Evolutionary conservation across 2,113 vertebrate species (phyloP).

Genomic region (Onychostruthus taczanowskii): DNA sequence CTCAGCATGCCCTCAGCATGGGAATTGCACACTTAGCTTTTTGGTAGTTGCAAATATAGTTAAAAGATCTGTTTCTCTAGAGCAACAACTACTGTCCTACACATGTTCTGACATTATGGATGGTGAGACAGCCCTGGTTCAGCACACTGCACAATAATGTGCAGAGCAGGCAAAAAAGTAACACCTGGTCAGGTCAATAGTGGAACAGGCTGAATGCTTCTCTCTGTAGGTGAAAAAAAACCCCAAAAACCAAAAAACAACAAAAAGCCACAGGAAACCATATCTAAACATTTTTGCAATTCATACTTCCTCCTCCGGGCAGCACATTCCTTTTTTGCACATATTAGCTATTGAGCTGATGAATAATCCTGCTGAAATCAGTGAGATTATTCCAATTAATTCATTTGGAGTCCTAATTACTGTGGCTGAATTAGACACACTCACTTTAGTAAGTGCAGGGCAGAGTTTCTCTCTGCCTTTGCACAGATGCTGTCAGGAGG

Average conservation of each 20-base stretch:
- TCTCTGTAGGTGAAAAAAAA: neutral
- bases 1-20: neutral
- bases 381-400: neutral
- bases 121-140: neutral
- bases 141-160: neutral
- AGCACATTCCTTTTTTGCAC: neutral
- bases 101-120: neutral
- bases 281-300: neutral
- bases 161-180: neutral
- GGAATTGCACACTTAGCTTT: neutral
- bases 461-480: neutral
- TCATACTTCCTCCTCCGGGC: neutral
- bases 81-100: neutral
- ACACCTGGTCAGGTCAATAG: neutral
- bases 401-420: neutral
- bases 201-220: neutral
- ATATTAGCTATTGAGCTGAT: neutral
- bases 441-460: neutral
- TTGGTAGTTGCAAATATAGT: neutral
- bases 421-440: rapidly evolving
- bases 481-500: neutral
- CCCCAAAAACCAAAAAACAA: neutral
- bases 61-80: neutral
- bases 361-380: neutral
- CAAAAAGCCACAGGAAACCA: neutral